Percentiles rank a stretch among this genome's conserved stretches.
phyloP scores from a whole-genome alignment of 2,888 invertebrate genomes.

The Volucella inflata region DNA sequence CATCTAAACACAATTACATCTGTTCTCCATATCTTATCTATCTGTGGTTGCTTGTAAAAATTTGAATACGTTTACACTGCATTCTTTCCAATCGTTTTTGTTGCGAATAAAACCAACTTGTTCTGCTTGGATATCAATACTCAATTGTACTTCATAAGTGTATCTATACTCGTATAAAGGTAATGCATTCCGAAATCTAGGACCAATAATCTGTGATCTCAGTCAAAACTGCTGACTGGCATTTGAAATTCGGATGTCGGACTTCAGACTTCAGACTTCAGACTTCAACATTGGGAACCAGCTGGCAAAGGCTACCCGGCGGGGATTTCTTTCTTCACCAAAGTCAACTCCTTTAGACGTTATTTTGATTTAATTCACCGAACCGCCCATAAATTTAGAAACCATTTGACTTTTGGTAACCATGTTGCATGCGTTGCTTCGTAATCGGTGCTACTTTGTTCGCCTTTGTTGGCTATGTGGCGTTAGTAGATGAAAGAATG shows the following conservation, averaged over 20 bases:
- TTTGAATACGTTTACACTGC: conserved; percentile 47
- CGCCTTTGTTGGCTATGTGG: conserved; percentile 11
- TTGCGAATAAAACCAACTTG: conserved; percentile 48
- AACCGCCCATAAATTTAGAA: conserved; percentile 69
- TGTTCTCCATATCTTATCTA: conserved; percentile 52
- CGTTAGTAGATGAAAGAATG: too few species aligned
- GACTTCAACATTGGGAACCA: conserved; percentile 25
- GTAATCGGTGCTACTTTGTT: conserved; percentile 8
- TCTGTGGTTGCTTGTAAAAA: conserved; percentile 36
- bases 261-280: too few species aligned
- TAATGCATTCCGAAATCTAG: conserved; percentile 56
- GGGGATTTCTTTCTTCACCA: background rate
- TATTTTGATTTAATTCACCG: conserved; percentile 69
- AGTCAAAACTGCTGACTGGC: conserved; percentile 28
- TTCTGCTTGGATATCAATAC: conserved; percentile 30
- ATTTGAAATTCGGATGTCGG: conserved; percentile 3
- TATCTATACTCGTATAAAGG: conserved; percentile 27
- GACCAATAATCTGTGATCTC: conserved; percentile 36
- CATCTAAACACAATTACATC: conserved; percentile 47
- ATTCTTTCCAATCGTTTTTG: conserved; percentile 3
- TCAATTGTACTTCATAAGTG: conserved; percentile 49
- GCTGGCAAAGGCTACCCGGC: conserved; percentile 31
- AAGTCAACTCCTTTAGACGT: conserved; percentile 55
- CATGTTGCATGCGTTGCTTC: conserved; percentile 49
- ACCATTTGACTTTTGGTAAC: conserved; percentile 44